Percentiles rank a stretch among this genome's conserved stretches.
Conservation (phyloP, 1,140 invertebrate genomes). For the Samia ricini region DNA sequence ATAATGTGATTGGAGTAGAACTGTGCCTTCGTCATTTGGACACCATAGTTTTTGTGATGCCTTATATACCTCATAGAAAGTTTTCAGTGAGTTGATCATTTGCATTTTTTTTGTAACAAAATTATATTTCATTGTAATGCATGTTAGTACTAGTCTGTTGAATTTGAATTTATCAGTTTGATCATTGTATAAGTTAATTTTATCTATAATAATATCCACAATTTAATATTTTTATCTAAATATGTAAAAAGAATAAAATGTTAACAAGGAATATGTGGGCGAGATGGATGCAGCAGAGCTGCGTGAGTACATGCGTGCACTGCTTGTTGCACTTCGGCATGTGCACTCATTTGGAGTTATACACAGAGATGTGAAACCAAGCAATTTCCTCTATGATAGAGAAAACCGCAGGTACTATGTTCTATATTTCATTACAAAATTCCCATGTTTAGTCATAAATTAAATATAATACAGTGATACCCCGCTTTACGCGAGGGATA, state of each 20-base stretch:
- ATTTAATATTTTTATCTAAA: too few relatives aligned
- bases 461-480: too few relatives aligned
- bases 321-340: constrained; percentile 87
- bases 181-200: too few relatives aligned
- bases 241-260: not conserved
- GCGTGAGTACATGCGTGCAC: constrained; percentile 88
- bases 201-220: too few relatives aligned
- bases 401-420: constrained; percentile 82
- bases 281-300: constrained; percentile 86
- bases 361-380: constrained; percentile 95
- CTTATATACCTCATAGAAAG: constrained; percentile 89
- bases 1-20: constrained; percentile 90
- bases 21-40: constrained; percentile 88
- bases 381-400: constrained; percentile 93
- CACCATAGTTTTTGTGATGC: constrained; percentile 94
- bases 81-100: constrained; percentile 82
- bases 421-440: not conserved
- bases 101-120: not conserved
- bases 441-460: too few relatives aligned
- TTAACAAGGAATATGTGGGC: constrained; percentile 84
- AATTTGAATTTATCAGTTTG: too few relatives aligned
- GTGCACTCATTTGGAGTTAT: constrained; percentile 93
- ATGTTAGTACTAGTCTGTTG: too few relatives aligned
- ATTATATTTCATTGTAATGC: too few relatives aligned
- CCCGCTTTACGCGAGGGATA: too few relatives aligned